These are phyloP conservation scores for Procapra przewalskii DNA, from an alignment of 2,113 vertebrate species.

Conservation along the genomic window DNA sequence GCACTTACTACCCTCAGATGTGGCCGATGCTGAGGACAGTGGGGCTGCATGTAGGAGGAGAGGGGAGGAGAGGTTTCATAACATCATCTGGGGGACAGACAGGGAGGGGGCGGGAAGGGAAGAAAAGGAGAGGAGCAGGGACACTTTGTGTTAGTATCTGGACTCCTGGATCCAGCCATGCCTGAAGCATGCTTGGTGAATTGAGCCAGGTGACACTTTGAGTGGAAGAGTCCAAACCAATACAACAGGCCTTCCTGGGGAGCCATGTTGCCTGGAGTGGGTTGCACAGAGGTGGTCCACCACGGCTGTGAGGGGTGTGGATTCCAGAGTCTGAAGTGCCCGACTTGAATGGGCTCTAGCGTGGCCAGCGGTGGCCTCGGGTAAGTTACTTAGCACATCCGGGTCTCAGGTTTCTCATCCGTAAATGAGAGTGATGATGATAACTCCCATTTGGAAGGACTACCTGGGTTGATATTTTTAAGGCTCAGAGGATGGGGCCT, in stretches of 20 bases:
- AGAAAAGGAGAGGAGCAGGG: neutral
- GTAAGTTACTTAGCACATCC: neutral
- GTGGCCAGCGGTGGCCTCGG: accelerated
- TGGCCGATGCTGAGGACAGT: neutral
- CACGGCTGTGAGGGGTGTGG: accelerated
- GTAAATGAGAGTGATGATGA: no score
- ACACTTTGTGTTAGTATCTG: accelerated
- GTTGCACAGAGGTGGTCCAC: neutral
- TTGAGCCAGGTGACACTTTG: accelerated
- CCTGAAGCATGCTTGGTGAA: neutral
- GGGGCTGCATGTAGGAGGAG: neutral
- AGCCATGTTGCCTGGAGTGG: accelerated
- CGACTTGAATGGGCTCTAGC: accelerated
- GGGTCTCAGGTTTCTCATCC: neutral
- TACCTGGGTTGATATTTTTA: neutral
- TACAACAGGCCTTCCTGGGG: accelerated
- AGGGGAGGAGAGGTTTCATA: neutral
- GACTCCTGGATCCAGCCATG: neutral
- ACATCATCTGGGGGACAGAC: no score
- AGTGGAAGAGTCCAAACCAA: neutral
- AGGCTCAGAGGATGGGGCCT: neutral
- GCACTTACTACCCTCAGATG: accelerated
- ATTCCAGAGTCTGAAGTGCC: neutral
- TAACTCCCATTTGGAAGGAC: neutral
- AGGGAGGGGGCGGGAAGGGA: accelerated